These are phyloP conservation scores for Phocoena sinus DNA, from an alignment of 2,113 vertebrate species.

Conservation along the genomic window DNA sequence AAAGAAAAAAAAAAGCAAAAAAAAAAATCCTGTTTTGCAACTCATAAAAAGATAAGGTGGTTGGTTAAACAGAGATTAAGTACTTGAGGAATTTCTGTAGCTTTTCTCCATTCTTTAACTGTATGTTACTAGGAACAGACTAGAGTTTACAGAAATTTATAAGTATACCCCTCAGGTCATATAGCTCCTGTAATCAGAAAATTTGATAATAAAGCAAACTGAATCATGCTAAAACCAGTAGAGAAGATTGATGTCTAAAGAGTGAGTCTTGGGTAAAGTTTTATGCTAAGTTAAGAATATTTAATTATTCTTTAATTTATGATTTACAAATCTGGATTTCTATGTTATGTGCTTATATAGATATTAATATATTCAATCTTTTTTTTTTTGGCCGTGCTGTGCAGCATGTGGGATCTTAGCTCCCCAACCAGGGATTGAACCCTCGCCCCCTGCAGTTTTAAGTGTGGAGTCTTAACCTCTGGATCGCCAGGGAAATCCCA, in stretches of 20 bases:
- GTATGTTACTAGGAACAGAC: neutral
- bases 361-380: neutral
- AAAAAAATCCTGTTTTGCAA: neutral
- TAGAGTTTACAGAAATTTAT: neutral
- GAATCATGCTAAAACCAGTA: neutral
- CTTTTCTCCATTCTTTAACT: neutral
- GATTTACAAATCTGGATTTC: neutral
- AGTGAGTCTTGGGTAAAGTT: neutral
- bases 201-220: neutral
- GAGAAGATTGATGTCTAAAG: neutral
- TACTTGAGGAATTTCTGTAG: neutral
- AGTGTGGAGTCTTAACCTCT: neutral
- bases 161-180: neutral
- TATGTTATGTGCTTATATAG: neutral
- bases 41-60: neutral
- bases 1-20: neutral
- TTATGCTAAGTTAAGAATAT: neutral
- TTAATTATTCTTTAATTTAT: neutral
- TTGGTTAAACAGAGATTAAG: neutral
- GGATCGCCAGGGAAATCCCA: neutral
- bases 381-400: neutral
- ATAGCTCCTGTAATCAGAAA: neutral
- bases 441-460: neutral
- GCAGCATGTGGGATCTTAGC: neutral
- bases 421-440: neutral